Conservation (phyloP, 2,797 vertebrate genomes). For the Coracias cyanogaster region DNA sequence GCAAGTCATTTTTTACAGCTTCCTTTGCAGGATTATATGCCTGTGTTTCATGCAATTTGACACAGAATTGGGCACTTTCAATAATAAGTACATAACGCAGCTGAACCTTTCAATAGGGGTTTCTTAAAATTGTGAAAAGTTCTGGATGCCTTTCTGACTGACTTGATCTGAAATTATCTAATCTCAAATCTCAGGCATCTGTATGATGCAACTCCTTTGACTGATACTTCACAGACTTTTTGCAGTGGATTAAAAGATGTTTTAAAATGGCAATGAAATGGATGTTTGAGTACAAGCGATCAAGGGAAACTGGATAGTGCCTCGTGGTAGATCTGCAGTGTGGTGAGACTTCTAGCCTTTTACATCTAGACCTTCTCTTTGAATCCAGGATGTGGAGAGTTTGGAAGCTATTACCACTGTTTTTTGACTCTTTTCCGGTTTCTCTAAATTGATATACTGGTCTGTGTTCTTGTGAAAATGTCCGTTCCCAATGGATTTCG, state of each 20-base stretch:
- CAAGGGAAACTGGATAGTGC: background rate
- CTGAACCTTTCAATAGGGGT: background rate
- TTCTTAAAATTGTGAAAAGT: background rate
- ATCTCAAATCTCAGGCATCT: background rate
- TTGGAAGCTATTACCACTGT: background rate
- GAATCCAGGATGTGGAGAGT: background rate
- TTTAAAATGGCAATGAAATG: constrained; percentile 1
- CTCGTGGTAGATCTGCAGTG: background rate
- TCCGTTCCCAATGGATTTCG: background rate
- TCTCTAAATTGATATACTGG: background rate
- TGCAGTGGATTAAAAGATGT: background rate
- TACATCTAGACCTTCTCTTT: background rate
- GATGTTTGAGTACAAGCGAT: background rate
- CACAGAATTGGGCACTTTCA: background rate
- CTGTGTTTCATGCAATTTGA: background rate
- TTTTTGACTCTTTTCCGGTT: constrained; percentile 18
- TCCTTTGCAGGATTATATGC: background rate
- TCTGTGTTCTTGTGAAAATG: background rate
- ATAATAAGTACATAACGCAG: background rate
- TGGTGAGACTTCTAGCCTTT: background rate
- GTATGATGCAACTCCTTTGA: background rate
- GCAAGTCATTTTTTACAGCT: background rate
- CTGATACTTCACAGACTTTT: background rate
- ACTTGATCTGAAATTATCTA: background rate
- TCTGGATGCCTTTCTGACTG: background rate